Base-by-base conservation (phyloP, 2,113 vertebrate species). In the Anolis sagrei region DNA sequence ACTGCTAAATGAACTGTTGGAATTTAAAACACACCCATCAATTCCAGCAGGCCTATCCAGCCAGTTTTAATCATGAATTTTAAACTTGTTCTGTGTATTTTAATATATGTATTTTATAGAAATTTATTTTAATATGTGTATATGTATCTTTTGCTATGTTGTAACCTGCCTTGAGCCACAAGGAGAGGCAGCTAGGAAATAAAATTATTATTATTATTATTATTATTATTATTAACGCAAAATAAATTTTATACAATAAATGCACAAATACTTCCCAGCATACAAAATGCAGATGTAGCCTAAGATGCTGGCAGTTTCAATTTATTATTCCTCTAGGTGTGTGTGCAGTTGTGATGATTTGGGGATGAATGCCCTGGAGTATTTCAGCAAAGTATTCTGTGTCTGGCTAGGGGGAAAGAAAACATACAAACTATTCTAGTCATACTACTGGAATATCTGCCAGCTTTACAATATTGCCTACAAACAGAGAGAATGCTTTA, bases 331-430 rank as follows among this genome's bases (percentile, higher is more conserved):
- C 27, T 90, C 79, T 72, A 39, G 74, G 74, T 58, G 72, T 83
- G 73, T 83, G 72, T 75, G 29, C 70, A 39, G 84, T 81, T 86
- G 70, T 81, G 84, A 81, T 81, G 78, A 86, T 80, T 86, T 86
- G 58, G 78, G 77, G 14, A 39, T 34, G 54, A 62, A 74, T 75
- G 44, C 79, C 78, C 78, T 36, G 32, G 25, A 61, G 72, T 39
- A 51, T 74, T 81, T 86, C 79, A 81, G 77, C 70, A 49, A 49
- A 80, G 39, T 86, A 66, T 81, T 75, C 72, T 75, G 51, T 78
- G 78, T 54, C 58, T 81, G 84, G 29, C 72, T 73, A 62, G 21
- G 10, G 69, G 14, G 16, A 19, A 4, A 72, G 32, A 32, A 72
- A 72, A 19, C 69, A 72, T 32, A 69, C 29, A n/a, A n/a, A 10